phyloP scores from a whole-genome alignment of 2,113 vertebrate species.

The Nannospalax galili region DNA sequence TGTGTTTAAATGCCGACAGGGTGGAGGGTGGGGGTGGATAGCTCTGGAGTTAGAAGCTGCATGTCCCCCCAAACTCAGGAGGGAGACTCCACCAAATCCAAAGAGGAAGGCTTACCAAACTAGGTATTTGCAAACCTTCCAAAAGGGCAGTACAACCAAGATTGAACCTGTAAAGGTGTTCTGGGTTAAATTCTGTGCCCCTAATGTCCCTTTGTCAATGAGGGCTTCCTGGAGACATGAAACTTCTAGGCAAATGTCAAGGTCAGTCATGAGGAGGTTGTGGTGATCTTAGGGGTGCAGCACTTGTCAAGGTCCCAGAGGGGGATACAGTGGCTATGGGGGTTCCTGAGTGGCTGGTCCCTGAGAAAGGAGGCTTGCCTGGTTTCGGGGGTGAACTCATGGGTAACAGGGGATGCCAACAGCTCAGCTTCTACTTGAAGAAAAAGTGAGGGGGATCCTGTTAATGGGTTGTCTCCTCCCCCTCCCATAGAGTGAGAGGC shows the following conservation, averaged over 20 bases:
- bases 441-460: not conserved
- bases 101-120: accelerated
- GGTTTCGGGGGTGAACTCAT: not conserved
- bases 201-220: not conserved
- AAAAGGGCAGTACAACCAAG: not conserved
- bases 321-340: accelerated
- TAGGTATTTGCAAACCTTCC: not conserved
- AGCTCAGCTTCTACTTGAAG: not conserved
- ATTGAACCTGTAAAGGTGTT: not conserved
- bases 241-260: not conserved
- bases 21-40: not conserved
- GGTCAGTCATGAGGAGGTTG: not conserved
- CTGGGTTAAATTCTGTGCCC: not conserved
- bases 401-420: not conserved
- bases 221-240: not conserved
- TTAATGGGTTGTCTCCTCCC: not conserved
- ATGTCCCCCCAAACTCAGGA: not conserved
- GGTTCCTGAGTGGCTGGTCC: not conserved
- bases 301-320: not conserved
- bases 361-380: not conserved
- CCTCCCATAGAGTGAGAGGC: constrained; percentile 73
- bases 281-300: not conserved
- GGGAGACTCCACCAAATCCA: no score
- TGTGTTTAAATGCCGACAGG: constrained; percentile 18
- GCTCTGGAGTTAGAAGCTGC: accelerated